phyloP scores from a whole-genome alignment of 2,113 vertebrate species.

The Erinaceus europaeus region DNA sequence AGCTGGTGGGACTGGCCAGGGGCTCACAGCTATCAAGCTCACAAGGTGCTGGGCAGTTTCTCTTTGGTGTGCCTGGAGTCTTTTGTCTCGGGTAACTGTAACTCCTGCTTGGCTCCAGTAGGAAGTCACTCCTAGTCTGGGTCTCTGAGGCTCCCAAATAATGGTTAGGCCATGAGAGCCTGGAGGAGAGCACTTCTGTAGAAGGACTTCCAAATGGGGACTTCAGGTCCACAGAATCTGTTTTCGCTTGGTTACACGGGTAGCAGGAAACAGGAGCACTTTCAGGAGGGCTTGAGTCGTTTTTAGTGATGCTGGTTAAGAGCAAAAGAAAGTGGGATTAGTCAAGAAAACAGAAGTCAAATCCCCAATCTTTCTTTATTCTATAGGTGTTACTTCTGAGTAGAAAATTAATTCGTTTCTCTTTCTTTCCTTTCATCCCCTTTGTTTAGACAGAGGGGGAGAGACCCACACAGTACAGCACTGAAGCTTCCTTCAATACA shows the following conservation, averaged over 20 bases:
- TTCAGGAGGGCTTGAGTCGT: constrained; percentile 83
- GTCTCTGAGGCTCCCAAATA: constrained; percentile 86
- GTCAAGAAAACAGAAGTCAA: neutral
- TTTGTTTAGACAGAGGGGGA: too few species aligned
- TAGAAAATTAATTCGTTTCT: neutral
- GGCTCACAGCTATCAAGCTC: constrained; percentile 84
- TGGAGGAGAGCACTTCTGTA: constrained; percentile 82
- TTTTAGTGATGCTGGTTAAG: constrained; percentile 85
- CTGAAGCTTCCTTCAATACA: too few species aligned
- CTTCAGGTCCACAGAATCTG: constrained; percentile 79
- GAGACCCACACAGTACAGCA: too few species aligned
- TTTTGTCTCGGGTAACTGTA: constrained; percentile 97
- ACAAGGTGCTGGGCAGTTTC: constrained; percentile 88
- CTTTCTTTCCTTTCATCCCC: too few species aligned
- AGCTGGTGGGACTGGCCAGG: constrained; percentile 42
- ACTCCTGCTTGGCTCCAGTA: constrained; percentile 88
- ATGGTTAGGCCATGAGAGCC: constrained; percentile 96
- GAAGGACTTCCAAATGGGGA: constrained; percentile 82
- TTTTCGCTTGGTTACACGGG: constrained; percentile 87
- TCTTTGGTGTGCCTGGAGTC: constrained; percentile 88
- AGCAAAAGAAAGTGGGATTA: constrained; percentile 71
- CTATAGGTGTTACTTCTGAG: neutral
- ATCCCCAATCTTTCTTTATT: neutral
- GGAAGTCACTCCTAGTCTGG: constrained; percentile 85
- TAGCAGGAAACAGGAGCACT: constrained; percentile 87